phyloP scores from a whole-genome alignment of 2,797 vertebrate genomes.

The Sciurus vulgaris region DNA sequence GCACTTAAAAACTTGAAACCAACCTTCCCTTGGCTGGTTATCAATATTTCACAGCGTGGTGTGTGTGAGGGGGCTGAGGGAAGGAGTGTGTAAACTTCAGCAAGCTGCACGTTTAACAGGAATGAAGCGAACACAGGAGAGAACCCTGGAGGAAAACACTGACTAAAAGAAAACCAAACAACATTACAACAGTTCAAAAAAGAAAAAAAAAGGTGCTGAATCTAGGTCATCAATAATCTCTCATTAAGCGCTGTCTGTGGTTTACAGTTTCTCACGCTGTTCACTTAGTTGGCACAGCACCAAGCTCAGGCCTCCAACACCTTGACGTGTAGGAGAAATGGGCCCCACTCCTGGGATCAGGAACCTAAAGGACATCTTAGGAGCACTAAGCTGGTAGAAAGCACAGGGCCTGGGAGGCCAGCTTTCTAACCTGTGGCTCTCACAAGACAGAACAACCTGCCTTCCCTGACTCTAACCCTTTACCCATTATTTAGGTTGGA shows the following conservation, averaged over 20 bases:
- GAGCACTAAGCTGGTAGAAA: background rate
- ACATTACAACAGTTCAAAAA: background rate
- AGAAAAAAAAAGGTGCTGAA: background rate
- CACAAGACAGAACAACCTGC: background rate
- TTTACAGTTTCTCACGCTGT: background rate
- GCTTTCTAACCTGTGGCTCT: background rate
- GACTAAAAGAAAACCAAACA: background rate
- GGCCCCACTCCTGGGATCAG: background rate
- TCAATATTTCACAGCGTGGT: constrained; percentile 29
- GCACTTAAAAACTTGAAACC: constrained; percentile 21
- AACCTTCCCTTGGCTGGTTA: constrained; percentile 2
- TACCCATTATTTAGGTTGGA: background rate
- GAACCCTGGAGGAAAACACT: constrained; percentile 31
- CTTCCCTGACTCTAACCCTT: background rate
- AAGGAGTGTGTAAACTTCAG: background rate
- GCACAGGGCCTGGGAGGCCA: background rate
- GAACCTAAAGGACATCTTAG: background rate
- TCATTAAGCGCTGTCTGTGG: background rate
- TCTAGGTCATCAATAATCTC: constrained; percentile 3
- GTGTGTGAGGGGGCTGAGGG: background rate
- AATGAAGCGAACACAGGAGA: background rate
- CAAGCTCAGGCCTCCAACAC: background rate
- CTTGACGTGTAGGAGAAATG: background rate
- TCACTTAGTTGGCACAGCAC: background rate
- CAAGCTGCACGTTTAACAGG: constrained; percentile 11